Percentiles rank a stretch among this genome's conserved stretches.
Conservation (phyloP, 1,140 invertebrate species). For the Luehdorfia chinensis region DNA sequence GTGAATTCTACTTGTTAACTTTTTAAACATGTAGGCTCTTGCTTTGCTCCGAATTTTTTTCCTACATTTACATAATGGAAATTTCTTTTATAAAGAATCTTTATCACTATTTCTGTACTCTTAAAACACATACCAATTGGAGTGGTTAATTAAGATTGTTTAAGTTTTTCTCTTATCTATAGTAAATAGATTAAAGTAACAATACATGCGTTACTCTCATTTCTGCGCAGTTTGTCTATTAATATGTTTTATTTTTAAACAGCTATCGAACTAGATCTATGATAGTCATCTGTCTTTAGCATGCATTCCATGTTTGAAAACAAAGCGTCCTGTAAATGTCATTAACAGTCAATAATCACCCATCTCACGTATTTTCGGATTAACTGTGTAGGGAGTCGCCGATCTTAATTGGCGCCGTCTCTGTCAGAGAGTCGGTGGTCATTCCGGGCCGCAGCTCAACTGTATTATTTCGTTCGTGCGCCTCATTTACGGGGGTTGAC, state of each 20-base stretch:
- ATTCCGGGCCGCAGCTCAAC: slow-evolving; percentile 48
- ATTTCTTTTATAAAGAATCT: slow-evolving; percentile 1
- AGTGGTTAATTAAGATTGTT: no score
- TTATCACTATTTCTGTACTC: background rate
- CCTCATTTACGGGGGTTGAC: slow-evolving; percentile 54
- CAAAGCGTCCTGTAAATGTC: no score
- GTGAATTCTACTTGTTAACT: slow-evolving; percentile 65
- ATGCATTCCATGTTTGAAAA: no score
- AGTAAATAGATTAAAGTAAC: no score
- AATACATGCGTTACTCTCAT: no score
- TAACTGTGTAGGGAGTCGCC: slow-evolving; percentile 62
- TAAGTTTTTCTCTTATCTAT: no score
- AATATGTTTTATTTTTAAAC: no score
- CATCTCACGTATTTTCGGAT: slow-evolving; percentile 67
- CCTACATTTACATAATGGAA: slow-evolving; percentile 18
- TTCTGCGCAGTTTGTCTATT: no score
- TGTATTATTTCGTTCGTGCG: slow-evolving; percentile 59
- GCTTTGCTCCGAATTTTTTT: slow-evolving; percentile 16
- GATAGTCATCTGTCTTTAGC: no score
- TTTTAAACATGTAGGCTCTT: slow-evolving; percentile 37
- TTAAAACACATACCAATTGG: no score
- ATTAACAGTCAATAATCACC: slow-evolving; percentile 66
- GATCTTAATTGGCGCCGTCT: slow-evolving; percentile 59
- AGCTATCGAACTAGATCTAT: no score
- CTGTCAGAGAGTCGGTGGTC: slow-evolving; percentile 42